phyloP scores from a whole-genome alignment of 2,113 vertebrate genomes.

The Cavia aperea region DNA sequence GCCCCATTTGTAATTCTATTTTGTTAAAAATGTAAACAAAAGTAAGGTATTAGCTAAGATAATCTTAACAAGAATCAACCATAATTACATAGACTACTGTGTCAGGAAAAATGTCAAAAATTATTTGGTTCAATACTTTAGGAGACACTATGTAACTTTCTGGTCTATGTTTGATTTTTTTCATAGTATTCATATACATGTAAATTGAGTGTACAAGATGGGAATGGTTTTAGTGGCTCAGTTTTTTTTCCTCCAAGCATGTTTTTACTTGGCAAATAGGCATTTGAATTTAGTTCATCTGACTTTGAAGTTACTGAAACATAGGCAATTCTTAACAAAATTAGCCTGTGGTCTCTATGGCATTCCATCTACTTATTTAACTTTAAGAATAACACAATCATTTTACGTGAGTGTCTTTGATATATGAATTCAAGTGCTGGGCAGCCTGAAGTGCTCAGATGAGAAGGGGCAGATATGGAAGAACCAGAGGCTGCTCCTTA shows the following conservation, averaged over 20 bases:
- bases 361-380: neutral
- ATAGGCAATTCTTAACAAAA: conserved; percentile 6
- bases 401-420: neutral
- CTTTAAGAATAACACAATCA: neutral
- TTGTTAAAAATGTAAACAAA: conserved; percentile 55
- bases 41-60: conserved; percentile 4
- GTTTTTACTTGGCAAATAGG: neutral
- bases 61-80: conserved; percentile 19
- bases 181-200: neutral
- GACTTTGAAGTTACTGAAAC: conserved; percentile 5
- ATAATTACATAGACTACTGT: neutral
- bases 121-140: conserved; percentile 6
- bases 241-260: neutral
- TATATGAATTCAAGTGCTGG: neutral
- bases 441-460: neutral
- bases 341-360: neutral
- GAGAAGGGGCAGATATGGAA: neutral
- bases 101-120: neutral
- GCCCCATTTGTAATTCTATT: neutral
- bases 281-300: conserved; percentile 9
- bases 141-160: neutral
- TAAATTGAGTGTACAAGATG: neutral
- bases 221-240: neutral
- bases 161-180: neutral
- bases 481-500: neutral